A percentile compares a stretch with the other conserved stretches of the same genome.
Evolutionary conservation across 30 jellyfish, hydroid and myxozoan species (phyloP).

Genomic region (Mastigias papua): DNA sequence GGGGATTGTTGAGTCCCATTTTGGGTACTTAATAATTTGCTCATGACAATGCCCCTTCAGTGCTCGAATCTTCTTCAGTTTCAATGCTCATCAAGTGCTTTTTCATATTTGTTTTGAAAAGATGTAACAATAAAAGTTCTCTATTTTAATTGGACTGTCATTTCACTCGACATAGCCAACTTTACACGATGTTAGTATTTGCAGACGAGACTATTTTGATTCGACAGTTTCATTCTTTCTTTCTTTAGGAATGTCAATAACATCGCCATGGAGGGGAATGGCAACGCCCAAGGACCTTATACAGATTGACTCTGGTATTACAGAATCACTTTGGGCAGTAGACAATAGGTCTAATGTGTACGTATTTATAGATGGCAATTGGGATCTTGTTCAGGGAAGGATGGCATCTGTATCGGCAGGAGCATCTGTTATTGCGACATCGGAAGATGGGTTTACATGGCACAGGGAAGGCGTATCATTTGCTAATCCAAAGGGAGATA

Average conservation of each 20-base stretch:
- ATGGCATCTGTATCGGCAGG: conserved; percentile 74
- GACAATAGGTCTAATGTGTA: conserved; percentile 57
- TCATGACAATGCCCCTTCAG: too few species aligned
- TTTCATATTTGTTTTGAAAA: too few species aligned
- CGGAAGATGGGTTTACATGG: conserved; percentile 58
- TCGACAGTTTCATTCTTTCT: too few species aligned
- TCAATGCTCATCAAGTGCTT: too few species aligned
- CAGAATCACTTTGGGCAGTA: conserved; percentile 81
- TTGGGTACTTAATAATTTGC: too few species aligned
- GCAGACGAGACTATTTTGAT: too few species aligned
- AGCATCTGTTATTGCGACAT: conserved; percentile 62
- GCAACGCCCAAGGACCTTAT: conserved; percentile 79
- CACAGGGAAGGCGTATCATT: conserved; percentile 63
- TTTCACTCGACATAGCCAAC: too few species aligned
- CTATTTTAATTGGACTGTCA: too few species aligned
- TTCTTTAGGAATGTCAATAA: conserved; percentile 67
- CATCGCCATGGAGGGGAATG: conserved; percentile 91
- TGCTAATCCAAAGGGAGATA: conserved; percentile 57
- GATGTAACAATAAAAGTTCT: too few species aligned
- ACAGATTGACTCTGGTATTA: conserved; percentile 85
- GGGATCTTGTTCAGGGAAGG: conserved; percentile 75
- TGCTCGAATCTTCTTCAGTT: too few species aligned
- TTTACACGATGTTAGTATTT: too few species aligned
- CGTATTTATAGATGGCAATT: conserved; percentile 46
- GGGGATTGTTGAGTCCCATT: too few species aligned